Evolutionary conservation across 1,140 invertebrate species (phyloP).

Genomic region (Onthophagus taurus): DNA sequence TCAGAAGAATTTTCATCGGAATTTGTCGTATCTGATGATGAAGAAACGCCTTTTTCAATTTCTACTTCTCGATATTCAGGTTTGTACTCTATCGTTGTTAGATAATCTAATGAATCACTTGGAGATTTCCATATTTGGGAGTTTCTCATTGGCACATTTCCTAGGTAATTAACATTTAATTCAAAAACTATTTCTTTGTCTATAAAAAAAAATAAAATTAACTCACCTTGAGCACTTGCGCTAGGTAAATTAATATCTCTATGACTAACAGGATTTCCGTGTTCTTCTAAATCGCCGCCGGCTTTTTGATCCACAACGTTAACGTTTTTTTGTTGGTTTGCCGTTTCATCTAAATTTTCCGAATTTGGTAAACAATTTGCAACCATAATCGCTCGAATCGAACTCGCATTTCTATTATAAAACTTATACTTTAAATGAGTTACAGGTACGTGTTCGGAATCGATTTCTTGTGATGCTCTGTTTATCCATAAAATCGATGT

Average conservation of each 20-base stretch:
- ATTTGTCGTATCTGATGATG: conserved; percentile 30
- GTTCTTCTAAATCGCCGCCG: conserved; percentile 27
- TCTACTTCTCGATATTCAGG: conserved; percentile 47
- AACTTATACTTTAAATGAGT: conserved; percentile 71
- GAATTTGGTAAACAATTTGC: conserved; percentile 52
- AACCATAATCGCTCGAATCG: conserved; percentile 65
- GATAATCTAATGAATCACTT: conserved; percentile 38
- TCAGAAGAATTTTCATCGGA: conserved; percentile 36
- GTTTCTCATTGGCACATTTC: not conserved
- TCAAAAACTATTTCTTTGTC: too few species aligned
- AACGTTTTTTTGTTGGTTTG: conserved; percentile 27
- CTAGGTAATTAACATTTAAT: too few species aligned
- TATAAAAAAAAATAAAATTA: too few species aligned
- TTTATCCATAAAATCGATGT: conserved; percentile 75
- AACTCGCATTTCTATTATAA: conserved; percentile 75
- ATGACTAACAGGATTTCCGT: conserved; percentile 46
- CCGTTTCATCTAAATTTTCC: conserved; percentile 26
- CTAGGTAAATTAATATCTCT: conserved; percentile 34
- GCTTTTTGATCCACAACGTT: conserved; percentile 17
- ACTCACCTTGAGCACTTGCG: conserved; percentile 13
- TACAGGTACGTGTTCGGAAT: conserved; percentile 73
- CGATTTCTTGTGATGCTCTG: conserved; percentile 71
- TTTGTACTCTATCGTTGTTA: conserved; percentile 47
- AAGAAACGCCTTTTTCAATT: conserved; percentile 17
- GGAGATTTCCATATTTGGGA: not conserved